Percentiles rank a stretch among this genome's conserved stretches.
Evolutionary conservation across 2,113 vertebrate genomes (phyloP).

Genomic region (Callaeas wilsoni): DNA sequence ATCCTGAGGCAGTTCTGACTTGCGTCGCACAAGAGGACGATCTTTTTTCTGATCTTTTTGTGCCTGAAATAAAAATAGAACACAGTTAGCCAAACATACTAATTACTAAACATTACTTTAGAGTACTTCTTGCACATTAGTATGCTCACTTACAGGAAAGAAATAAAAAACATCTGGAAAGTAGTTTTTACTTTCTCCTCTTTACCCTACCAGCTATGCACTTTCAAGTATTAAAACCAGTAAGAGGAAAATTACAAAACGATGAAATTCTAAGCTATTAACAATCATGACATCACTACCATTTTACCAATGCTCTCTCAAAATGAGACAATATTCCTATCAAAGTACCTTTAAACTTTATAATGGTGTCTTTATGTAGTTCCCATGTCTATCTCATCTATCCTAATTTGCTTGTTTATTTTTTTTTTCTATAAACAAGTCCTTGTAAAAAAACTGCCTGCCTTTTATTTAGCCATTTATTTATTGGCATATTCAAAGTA

Average conservation of each 20-base stretch:
- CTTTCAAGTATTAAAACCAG: background rate
- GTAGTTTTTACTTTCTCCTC: background rate
- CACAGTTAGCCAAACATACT: background rate
- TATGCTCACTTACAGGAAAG: background rate
- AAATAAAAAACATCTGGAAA: background rate
- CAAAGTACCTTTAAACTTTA: background rate
- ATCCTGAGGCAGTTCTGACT: conserved; percentile 96
- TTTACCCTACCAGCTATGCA: background rate
- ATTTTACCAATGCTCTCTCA: background rate
- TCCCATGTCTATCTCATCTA: background rate
- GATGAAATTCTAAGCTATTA: background rate
- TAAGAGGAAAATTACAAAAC: background rate
- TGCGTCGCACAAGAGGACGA: conserved; percentile 88
- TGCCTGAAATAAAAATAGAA: conserved; percentile 74
- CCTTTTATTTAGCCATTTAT: background rate
- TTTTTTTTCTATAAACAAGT: background rate
- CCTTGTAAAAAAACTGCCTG: background rate
- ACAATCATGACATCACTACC: background rate
- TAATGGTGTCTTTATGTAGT: background rate
- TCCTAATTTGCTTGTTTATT: background rate
- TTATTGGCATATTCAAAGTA: background rate
- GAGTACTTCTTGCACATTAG: background rate
- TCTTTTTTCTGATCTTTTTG: conserved; percentile 88
- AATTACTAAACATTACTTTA: background rate
- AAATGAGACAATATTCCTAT: background rate